Evolutionary conservation across 1,140 invertebrate species (phyloP).

Genomic region (Orussus abietinus): DNA sequence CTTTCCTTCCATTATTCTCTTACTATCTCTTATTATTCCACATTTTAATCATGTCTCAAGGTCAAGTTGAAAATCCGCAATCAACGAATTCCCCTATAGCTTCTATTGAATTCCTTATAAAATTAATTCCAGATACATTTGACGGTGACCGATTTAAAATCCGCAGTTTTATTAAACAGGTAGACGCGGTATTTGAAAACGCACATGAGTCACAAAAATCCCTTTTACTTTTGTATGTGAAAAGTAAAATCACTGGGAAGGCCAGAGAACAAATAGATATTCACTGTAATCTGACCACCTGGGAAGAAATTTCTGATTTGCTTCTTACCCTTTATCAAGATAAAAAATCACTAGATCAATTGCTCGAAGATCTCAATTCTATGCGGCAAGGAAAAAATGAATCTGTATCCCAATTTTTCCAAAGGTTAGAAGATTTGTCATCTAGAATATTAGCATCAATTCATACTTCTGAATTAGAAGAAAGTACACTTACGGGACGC

Average conservation of each 20-base stretch:
- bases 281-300: slow-evolving; percentile 3
- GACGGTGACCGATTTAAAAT: neutral
- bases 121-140: neutral
- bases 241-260: slow-evolving; percentile 1
- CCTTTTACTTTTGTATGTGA: neutral
- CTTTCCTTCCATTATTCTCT: no score
- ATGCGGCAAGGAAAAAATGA: neutral
- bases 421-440: neutral
- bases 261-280: slow-evolving; percentile 5
- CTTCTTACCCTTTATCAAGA: neutral
- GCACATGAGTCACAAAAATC: neutral
- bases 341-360: slow-evolving; percentile 7
- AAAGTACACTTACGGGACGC: neutral
- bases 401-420: neutral
- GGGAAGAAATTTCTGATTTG: slow-evolving; percentile 5
- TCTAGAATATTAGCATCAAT: neutral
- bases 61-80: neutral
- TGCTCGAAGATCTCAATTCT: slow-evolving; percentile 2
- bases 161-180: slow-evolving; percentile 1
- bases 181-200: neutral
- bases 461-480: neutral
- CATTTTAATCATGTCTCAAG: neutral
- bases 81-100: neutral
- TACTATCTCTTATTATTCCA: no score
- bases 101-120: slow-evolving; percentile 1